Conservation (phyloP, 1,140 invertebrate species). For the Oncopodura yosiiana region DNA sequence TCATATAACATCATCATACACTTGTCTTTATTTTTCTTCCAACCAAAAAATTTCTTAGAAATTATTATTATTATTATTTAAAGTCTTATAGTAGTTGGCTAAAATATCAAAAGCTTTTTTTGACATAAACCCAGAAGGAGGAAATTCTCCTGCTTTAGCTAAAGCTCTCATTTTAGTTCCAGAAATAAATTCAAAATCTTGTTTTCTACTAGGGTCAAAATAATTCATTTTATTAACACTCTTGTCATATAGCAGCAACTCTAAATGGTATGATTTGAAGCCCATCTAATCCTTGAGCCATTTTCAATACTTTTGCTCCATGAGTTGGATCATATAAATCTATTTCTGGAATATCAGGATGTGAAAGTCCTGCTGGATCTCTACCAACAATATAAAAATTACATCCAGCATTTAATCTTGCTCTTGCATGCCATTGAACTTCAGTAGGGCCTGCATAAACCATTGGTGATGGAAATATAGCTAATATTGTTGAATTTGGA, state of each 20-base stretch:
- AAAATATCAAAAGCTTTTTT: constrained; percentile 87
- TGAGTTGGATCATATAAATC: constrained; percentile 77
- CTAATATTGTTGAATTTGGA: constrained; percentile 73
- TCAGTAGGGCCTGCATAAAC: constrained; percentile 98
- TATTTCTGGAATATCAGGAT: constrained; percentile 68
- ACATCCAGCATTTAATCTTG: constrained; percentile 88
- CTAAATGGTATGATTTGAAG: constrained; percentile 96
- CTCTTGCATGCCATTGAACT: constrained; percentile 52
- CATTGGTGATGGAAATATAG: constrained; percentile 99
- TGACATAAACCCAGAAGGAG: constrained; percentile 96
- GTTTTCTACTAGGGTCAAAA: constrained; percentile 74
- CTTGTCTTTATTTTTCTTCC: too few relatives aligned
- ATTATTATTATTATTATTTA: too few relatives aligned
- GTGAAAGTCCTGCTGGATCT: constrained; percentile 93
- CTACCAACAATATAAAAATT: constrained; percentile 98
- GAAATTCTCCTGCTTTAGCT: constrained; percentile 68
- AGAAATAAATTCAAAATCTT: constrained; percentile 96
- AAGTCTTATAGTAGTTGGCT: constrained; percentile 63
- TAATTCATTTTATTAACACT: constrained; percentile 78
- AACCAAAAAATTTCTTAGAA: too few relatives aligned
- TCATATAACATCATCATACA: too few relatives aligned
- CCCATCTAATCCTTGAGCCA: constrained; percentile 79
- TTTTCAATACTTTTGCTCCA: constrained; percentile 78
- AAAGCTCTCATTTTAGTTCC: constrained; percentile 92
- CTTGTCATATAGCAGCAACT: constrained; percentile 92